Conservation (phyloP, 1,140 invertebrate species). For the Venustaconcha ellipsiformis region DNA sequence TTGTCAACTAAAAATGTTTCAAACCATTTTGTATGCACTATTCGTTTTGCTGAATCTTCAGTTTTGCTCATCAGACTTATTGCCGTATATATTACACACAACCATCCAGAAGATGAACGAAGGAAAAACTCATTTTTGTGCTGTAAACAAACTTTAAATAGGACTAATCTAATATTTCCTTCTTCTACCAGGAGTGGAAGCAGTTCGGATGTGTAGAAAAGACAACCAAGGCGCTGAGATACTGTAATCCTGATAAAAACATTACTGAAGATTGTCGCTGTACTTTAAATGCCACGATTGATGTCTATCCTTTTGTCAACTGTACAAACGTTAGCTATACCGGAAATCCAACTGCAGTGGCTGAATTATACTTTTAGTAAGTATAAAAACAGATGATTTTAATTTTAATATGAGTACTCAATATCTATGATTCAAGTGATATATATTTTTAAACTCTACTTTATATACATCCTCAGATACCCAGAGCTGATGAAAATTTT, state of each 20-base stretch:
- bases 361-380: constrained; percentile 11
- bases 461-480: too few species aligned
- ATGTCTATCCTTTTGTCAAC: constrained; percentile 1
- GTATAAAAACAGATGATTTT: not conserved
- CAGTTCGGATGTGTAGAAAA: constrained; percentile 10
- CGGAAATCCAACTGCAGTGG: constrained; percentile 3
- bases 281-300: not conserved
- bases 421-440: too few species aligned
- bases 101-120: too few species aligned
- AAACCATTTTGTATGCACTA: too few species aligned
- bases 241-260: constrained; percentile 7
- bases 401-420: too few species aligned
- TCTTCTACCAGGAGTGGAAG: constrained; percentile 15
- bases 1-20: too few species aligned
- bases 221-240: constrained; percentile 10
- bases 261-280: constrained; percentile 4
- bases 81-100: too few species aligned
- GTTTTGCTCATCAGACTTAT: too few species aligned
- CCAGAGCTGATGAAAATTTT: too few species aligned
- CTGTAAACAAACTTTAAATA: not conserved
- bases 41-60: too few species aligned
- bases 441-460: too few species aligned
- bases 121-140: not conserved
- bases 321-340: constrained; percentile 10
- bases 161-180: not conserved